These are phyloP conservation scores for Pocota personata DNA, from an alignment of 2,888 invertebrate genomes.

Conservation along the genomic window DNA sequence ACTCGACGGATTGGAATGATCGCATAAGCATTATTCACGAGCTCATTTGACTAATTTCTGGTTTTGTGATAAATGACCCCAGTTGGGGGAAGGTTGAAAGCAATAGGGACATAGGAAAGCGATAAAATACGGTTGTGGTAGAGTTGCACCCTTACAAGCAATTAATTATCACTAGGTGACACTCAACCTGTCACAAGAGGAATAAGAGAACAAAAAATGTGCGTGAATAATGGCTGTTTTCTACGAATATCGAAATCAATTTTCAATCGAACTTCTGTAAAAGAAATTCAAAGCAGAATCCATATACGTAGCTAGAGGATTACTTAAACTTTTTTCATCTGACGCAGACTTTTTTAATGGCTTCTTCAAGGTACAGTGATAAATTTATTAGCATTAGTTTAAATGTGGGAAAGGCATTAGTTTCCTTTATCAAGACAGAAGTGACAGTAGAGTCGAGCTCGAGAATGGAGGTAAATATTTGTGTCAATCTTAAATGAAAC, in stretches of 20 bases:
- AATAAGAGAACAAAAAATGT: neutral
- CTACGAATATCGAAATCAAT: slow-evolving; percentile 24
- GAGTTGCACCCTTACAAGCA: slow-evolving; percentile 26
- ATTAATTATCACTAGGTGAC: slow-evolving; percentile 57
- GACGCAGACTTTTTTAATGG: neutral
- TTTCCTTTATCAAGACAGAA: too few species aligned
- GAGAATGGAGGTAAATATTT: too few species aligned
- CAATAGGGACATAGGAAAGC: neutral
- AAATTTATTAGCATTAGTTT: neutral
- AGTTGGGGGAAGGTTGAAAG: slow-evolving; percentile 16
- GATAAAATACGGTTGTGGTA: slow-evolving; percentile 30
- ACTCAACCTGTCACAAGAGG: slow-evolving; percentile 30
- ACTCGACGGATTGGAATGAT: slow-evolving; percentile 44
- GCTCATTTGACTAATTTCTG: slow-evolving; percentile 59
- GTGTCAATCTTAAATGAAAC: too few species aligned
- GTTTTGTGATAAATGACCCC: slow-evolving; percentile 61
- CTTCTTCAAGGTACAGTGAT: neutral
- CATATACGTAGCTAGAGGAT: neutral
- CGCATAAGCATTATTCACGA: slow-evolving; percentile 58
- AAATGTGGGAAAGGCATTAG: neutral
- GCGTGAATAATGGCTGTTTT: slow-evolving; percentile 21
- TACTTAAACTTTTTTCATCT: neutral
- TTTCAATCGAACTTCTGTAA: slow-evolving; percentile 5
- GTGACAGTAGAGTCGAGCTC: too few species aligned
- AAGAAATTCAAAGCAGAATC: neutral